Evolutionary conservation across 2,113 vertebrate species (phyloP).

Genomic region (Oreochromis niloticus): DNA sequence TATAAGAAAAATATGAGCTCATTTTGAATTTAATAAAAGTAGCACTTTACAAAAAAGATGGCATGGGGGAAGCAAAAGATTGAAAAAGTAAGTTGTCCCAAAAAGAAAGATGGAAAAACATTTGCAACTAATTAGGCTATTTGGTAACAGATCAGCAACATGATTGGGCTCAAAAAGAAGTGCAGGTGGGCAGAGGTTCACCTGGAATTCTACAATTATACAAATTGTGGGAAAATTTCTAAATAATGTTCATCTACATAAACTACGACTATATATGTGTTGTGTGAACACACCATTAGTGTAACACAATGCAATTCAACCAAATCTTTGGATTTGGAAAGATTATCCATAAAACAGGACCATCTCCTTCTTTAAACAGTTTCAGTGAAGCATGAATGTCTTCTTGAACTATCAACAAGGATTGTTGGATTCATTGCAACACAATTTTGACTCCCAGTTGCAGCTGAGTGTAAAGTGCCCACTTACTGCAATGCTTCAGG

Average conservation of each 20-base stretch:
- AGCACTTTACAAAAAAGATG: not conserved
- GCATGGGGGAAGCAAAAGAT: not conserved
- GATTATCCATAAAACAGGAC: accelerated
- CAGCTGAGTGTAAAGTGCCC: not conserved
- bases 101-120: not conserved
- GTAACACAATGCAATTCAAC: not conserved
- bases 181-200: not conserved
- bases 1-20: not conserved
- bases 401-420: not conserved
- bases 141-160: not conserved
- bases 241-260: not conserved
- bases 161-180: not conserved
- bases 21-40: not conserved
- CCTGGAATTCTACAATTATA: not conserved
- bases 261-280: not conserved
- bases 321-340: not conserved
- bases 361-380: not conserved
- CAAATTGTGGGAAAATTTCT: not conserved
- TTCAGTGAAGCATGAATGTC: not conserved
- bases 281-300: not conserved
- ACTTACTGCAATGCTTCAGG: not conserved
- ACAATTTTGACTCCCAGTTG: not conserved
- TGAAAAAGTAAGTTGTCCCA: not conserved
- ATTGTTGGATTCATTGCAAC: not conserved
- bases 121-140: not conserved